These are phyloP conservation scores for Adrianichthys oophorus DNA, from an alignment of 2,797 vertebrate genomes.

Conservation along the genomic window DNA sequence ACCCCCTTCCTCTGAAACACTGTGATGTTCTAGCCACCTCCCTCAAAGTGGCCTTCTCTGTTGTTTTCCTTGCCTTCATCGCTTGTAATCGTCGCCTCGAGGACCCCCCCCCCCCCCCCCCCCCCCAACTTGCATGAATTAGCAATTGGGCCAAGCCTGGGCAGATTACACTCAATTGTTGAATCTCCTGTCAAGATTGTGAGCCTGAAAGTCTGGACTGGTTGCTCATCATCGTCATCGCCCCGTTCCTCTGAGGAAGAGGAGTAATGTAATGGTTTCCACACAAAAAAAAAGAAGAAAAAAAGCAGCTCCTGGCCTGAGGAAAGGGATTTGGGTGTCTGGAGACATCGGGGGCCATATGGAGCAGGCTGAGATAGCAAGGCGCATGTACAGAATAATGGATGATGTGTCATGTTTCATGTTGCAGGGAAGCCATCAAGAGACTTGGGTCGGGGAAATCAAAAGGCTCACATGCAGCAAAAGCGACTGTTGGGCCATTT, in stretches of 20 bases:
- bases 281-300: constrained; percentile 56
- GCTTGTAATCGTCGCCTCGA: constrained; percentile 76
- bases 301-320: constrained; percentile 75
- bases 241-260: constrained; percentile 79
- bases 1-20: constrained; percentile 19
- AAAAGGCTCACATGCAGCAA: constrained; percentile 76
- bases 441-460: constrained; percentile 82
- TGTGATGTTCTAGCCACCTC: constrained; percentile 24
- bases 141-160: constrained; percentile 75
- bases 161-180: constrained; percentile 64
- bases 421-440: constrained; percentile 82
- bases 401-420: constrained; percentile 87
- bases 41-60: constrained; percentile 50
- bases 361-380: constrained; percentile 79
- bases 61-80: constrained; percentile 63
- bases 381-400: constrained; percentile 84
- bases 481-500: constrained; percentile 77
- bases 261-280: constrained; percentile 77
- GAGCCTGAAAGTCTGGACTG: constrained; percentile 64
- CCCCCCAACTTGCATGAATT: constrained; percentile 80
- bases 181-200: constrained; percentile 69
- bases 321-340: constrained; percentile 85
- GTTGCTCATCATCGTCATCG: constrained; percentile 74
- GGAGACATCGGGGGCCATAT: constrained; percentile 84
- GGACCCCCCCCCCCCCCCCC: constrained; percentile 35